Conservation (phyloP, 1,140 invertebrate genomes). For the Drosophila watanabei region DNA sequence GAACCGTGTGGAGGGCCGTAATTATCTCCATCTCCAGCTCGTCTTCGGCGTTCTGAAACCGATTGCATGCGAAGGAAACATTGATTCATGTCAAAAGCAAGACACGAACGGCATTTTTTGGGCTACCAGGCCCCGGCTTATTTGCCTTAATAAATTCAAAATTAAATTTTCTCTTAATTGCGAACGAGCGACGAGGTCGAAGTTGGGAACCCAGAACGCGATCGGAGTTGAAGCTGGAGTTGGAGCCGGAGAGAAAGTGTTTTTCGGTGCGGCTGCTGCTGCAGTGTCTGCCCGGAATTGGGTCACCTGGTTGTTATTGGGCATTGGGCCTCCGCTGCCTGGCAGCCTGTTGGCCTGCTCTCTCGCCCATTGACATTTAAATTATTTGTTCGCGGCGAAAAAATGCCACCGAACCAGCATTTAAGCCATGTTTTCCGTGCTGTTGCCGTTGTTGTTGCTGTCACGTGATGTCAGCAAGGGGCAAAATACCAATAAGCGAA, state of each 20-base stretch:
- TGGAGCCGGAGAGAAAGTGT: slow-evolving; percentile 72
- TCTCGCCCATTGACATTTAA: slow-evolving; percentile 77
- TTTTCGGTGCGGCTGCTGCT: slow-evolving; percentile 53
- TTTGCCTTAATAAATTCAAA: slow-evolving; percentile 79
- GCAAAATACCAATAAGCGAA: slow-evolving; percentile 46
- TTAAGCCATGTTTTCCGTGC: slow-evolving; percentile 33
- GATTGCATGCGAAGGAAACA: slow-evolving; percentile 47
- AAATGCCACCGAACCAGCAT: slow-evolving; percentile 74
- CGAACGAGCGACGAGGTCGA: slow-evolving; percentile 58
- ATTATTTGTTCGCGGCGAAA: slow-evolving; percentile 65
- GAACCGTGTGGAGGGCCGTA: slow-evolving; percentile 64
- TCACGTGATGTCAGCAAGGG: slow-evolving; percentile 74
- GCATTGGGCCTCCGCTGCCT: slow-evolving; percentile 30
- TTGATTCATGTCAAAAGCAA: slow-evolving; percentile 77
- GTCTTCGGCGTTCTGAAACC: slow-evolving; percentile 29
- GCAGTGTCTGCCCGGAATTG: slow-evolving; percentile 60
- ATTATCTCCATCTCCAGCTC: slow-evolving; percentile 47
- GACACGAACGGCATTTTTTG: slow-evolving; percentile 52
- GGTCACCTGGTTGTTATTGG: slow-evolving; percentile 58
- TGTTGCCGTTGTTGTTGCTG: slow-evolving; percentile 38
- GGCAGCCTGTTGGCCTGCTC: slow-evolving; percentile 19
- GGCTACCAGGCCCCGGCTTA: slow-evolving; percentile 34
- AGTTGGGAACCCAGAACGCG: slow-evolving; percentile 42
- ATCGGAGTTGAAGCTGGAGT: slow-evolving; percentile 14
- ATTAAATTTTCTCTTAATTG: slow-evolving; percentile 84